These are phyloP conservation scores for Hydractinia echinata DNA, from an alignment of 30 jellyfish, hydroid and myxozoan genomes.

Conservation along the genomic window DNA sequence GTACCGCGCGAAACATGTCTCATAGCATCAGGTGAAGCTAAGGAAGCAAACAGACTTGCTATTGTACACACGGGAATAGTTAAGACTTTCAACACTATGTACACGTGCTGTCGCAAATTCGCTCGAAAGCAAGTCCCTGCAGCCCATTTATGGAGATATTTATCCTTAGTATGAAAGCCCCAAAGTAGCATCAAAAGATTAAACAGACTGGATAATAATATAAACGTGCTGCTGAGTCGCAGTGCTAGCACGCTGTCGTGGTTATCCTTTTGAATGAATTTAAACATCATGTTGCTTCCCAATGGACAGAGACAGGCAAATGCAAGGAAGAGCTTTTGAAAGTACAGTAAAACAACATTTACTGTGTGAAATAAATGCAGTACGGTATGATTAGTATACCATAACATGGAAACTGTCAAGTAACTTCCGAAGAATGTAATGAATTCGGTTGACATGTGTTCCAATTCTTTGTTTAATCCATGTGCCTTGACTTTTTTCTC, in stretches of 20 bases:
- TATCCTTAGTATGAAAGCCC: conserved; percentile 10
- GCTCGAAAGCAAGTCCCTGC: background rate
- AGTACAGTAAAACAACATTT: conserved; percentile 8
- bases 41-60: background rate
- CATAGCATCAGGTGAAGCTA: conserved; percentile 1
- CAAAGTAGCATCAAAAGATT: conserved; percentile 19
- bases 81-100: conserved; percentile 11
- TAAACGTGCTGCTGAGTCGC: conserved; percentile 16
- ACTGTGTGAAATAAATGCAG: conserved; percentile 30
- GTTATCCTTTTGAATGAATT: background rate
- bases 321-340: conserved; percentile 33
- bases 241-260: background rate
- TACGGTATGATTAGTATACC: conserved; percentile 43
- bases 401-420: conserved; percentile 16
- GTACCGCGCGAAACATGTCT: background rate
- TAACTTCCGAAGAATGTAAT: conserved; percentile 16
- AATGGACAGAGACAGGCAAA: conserved; percentile 31
- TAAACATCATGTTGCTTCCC: conserved; percentile 16
- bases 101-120: conserved; percentile 17
- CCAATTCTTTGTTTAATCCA: conserved; percentile 10
- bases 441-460: conserved; percentile 23
- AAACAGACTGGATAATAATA: conserved; percentile 16
- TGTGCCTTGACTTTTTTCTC: background rate
- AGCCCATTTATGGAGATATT: conserved; percentile 25
- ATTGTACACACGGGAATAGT: conserved; percentile 30